Base-by-base conservation (phyloP, 1,140 invertebrate species). In the Odontomachus brunneus region DNA sequence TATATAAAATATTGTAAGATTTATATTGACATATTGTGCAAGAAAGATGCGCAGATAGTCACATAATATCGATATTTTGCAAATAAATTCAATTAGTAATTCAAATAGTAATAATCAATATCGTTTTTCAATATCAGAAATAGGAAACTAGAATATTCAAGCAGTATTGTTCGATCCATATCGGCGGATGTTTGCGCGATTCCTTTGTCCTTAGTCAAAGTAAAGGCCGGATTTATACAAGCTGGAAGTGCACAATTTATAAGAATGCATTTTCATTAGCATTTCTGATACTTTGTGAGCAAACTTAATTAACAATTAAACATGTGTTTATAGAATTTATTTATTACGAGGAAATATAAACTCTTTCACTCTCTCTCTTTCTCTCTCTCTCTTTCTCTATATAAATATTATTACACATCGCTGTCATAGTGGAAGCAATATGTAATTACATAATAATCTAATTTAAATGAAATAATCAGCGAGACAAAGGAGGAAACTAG, bases 161-260 rank as follows among this genome's bases (percentile, higher is more conserved):
- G 38, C 17, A 48, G 17, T 60, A 60, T 38, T 44, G 0, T 24
- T 44, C 0, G 0, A 53, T n/a, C n/a, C 53, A 76, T 51, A 22
- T 51, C 17, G 17, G 5, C 17, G 44, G 15, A 59, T 3, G n/a
- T 48, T 29, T 51, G 33, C 26, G 44, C 3, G 59, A 22, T 14
- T 19, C 0, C 51, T 19, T 22, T 63, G 44, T 73, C 29, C 26
- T 62, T 26, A 19, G 59, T 66, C 29, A 14, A 0, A 3, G 19
- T 53, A 9, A 11, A 44, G 2, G 24, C 0, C 19, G 2, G 24
- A 53, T 66, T 76, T 53, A 38, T 53, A 19, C 38, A 44, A 44
- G 19, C n/a, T n/a, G 5, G 14, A 53, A 53, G 53, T 66, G 66
- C 53, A 76, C 29, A 53, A 76, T 76, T 22, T 14, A 24, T 11